Percentiles rank a stretch among this genome's conserved stretches.
Evolutionary conservation across 2,888 invertebrate species (phyloP).

Genomic region (Isoperla grammatica): DNA sequence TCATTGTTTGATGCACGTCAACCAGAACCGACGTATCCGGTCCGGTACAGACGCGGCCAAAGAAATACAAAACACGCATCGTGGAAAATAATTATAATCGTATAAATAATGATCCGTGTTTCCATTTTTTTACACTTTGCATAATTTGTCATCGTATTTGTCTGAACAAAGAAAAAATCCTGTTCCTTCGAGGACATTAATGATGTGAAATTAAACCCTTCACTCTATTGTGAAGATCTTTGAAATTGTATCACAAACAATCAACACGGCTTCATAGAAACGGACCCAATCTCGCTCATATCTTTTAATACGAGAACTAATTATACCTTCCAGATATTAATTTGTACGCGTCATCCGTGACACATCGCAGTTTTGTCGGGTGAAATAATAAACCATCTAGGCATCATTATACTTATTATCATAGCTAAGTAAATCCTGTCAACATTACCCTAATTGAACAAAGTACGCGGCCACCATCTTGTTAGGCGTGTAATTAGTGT

Average conservation of each 20-base stretch:
- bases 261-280: constrained; percentile 1
- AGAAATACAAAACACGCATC: constrained; percentile 9
- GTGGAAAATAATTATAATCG: constrained; percentile 9
- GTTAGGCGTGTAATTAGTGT: constrained; percentile 2
- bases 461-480: neutral
- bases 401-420: neutral
- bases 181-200: constrained; percentile 16
- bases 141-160: constrained; percentile 16
- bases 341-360: constrained; percentile 20
- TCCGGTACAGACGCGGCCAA: neutral
- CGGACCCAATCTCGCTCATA: neutral
- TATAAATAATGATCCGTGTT: constrained; percentile 16
- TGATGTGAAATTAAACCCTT: constrained; percentile 24
- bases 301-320: neutral
- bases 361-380: constrained; percentile 18
- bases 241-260: constrained; percentile 20
- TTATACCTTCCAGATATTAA: constrained; percentile 11
- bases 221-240: constrained; percentile 23
- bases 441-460: constrained; percentile 6
- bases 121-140: constrained; percentile 10
- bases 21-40: neutral
- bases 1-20: constrained; percentile 7
- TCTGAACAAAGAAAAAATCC: constrained; percentile 14
- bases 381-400: constrained; percentile 13
- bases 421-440: constrained; percentile 2